phyloP scores from a whole-genome alignment of 2,888 invertebrate species.

The Sialis lutaria region DNA sequence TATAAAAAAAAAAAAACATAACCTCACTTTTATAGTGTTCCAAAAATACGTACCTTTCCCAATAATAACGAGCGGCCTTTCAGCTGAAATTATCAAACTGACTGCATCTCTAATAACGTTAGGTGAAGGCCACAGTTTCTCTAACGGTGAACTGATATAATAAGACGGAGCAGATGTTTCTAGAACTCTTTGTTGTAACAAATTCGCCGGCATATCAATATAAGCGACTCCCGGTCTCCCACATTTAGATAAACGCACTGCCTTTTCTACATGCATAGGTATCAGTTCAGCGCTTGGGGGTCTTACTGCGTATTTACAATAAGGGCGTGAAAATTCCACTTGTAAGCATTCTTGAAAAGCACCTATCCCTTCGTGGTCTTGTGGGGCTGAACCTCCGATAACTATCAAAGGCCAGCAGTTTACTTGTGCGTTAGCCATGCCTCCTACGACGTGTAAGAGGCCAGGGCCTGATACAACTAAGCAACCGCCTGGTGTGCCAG shows the following conservation, averaged over 20 bases:
- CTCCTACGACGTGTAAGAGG: conserved; percentile 76
- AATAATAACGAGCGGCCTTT: conserved; percentile 73
- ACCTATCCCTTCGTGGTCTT: conserved; percentile 87
- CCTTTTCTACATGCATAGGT: conserved; percentile 83
- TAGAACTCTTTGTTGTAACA: conserved; percentile 37
- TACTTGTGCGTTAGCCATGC: conserved; percentile 92
- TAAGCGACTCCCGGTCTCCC: conserved; percentile 85
- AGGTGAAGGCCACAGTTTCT: conserved; percentile 51
- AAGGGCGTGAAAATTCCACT: conserved; percentile 73
- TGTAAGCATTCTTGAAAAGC: conserved; percentile 93
- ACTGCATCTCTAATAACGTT: conserved; percentile 51
- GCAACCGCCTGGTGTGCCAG: conserved; percentile 74
- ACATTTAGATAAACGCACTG: conserved; percentile 62
- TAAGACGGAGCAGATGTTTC: conserved; percentile 23
- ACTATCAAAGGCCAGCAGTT: conserved; percentile 93
- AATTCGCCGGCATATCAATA: conserved; percentile 80
- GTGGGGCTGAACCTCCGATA: conserved; percentile 79
- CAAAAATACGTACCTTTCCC: conserved; percentile 43
- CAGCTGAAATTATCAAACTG: conserved; percentile 46
- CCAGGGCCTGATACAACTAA: conserved; percentile 94
- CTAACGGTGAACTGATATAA: conserved; percentile 40
- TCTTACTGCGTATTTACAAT: conserved; percentile 81
- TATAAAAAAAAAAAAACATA: background rate
- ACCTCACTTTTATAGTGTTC: background rate
- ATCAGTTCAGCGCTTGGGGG: conserved; percentile 69